Conservation (phyloP, 2,797 vertebrate species). For the Silurus aristotelis region DNA sequence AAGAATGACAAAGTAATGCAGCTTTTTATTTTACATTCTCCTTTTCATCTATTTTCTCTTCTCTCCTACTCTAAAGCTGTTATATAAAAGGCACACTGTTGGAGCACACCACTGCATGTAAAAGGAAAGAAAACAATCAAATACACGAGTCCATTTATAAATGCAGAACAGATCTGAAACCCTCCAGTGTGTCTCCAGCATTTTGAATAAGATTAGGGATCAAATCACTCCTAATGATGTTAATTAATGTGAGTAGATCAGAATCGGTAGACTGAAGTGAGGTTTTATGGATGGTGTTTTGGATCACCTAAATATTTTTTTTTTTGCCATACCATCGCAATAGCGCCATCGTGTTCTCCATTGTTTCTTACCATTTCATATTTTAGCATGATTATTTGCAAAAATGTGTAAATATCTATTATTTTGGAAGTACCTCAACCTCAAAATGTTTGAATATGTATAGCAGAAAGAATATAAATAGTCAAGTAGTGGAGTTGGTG, state of each 20-base stretch:
- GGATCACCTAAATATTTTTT: conserved; percentile 19
- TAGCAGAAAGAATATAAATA: not conserved
- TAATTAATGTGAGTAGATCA: not conserved
- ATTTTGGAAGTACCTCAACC: not conserved
- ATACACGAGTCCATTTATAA: not conserved
- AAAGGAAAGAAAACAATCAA: not conserved
- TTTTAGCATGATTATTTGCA: conserved; percentile 39
- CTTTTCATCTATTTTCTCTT: conserved; percentile 61
- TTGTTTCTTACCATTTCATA: conserved; percentile 42
- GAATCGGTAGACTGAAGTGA: not conserved
- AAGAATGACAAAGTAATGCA: conserved; percentile 88
- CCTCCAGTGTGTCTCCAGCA: conserved; percentile 1
- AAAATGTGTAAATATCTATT: not conserved
- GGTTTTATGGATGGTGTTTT: not conserved
- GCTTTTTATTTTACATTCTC: conserved; percentile 75
- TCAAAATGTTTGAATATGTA: not conserved
- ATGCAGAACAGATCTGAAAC: not conserved
- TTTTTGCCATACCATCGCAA: conserved; percentile 48
- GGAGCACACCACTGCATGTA: conserved; percentile 45
- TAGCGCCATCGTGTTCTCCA: conserved; percentile 45
- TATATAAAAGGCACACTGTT: conserved; percentile 32
- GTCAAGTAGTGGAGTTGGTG: not conserved
- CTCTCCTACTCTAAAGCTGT: conserved; percentile 41
- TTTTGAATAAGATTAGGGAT: not conserved
- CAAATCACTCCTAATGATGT: not conserved